Evolutionary conservation across 2,888 invertebrate genomes (phyloP).

Genomic region (Melanophora roralis): DNA sequence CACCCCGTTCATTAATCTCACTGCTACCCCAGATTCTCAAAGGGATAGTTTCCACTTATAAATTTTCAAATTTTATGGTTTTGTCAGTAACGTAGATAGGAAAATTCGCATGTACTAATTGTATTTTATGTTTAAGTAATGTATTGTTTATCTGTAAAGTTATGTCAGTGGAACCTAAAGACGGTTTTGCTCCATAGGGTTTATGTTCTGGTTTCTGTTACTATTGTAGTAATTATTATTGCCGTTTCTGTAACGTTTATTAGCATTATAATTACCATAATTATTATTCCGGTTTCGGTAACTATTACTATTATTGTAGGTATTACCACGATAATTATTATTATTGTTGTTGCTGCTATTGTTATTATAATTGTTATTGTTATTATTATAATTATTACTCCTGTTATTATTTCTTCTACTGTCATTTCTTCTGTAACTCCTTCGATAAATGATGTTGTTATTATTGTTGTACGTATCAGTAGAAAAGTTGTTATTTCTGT

Average conservation of each 20-base stretch:
- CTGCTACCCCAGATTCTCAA: no score
- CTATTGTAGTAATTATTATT: no score
- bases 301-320: no score
- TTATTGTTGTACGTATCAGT: background rate
- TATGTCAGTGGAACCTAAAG: background rate
- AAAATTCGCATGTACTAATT: background rate
- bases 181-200: background rate
- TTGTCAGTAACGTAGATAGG: no score
- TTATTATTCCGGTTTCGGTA: background rate
- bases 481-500: background rate
- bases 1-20: no score
- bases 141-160: background rate
- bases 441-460: background rate
- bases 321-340: background rate
- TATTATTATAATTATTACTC: no score
- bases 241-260: background rate
- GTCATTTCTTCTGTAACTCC: no score
- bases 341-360: background rate
- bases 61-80: no score
- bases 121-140: no score
- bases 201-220: background rate
- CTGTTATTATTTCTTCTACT: no score
- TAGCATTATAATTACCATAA: background rate
- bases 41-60: no score
- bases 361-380: no score